Conservation (phyloP, 2,797 vertebrate genomes). For the Sebastes matsubarae region DNA sequence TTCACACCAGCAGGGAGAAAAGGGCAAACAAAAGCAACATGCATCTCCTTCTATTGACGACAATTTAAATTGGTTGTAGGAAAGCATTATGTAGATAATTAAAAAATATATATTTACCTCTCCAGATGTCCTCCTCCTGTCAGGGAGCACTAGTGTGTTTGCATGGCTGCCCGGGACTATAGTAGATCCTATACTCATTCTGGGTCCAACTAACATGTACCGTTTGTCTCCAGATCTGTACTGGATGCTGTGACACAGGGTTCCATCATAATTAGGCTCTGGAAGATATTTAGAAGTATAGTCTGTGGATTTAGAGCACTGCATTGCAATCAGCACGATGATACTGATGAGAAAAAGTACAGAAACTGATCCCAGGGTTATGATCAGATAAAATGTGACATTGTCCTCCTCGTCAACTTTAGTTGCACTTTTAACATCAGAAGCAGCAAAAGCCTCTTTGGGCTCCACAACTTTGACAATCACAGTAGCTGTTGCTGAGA, state of each 20-base stretch:
- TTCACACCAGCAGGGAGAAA: not conserved
- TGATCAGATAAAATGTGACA: conserved; percentile 60
- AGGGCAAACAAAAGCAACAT: not conserved
- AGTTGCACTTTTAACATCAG: conserved; percentile 80
- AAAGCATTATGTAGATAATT: not conserved
- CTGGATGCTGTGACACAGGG: conserved; percentile 75
- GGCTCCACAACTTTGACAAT: conserved; percentile 62
- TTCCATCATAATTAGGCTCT: conserved; percentile 64
- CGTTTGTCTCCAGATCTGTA: conserved; percentile 78
- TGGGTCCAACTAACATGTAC: conserved; percentile 78
- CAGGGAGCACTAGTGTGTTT: conserved; percentile 62
- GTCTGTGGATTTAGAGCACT: conserved; percentile 65
- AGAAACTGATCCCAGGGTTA: conserved; percentile 66
- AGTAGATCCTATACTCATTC: conserved; percentile 76
- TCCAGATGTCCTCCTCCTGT: conserved; percentile 8
- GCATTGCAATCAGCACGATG: conserved; percentile 63
- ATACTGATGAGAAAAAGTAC: conserved; percentile 66
- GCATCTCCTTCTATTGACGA: not conserved
- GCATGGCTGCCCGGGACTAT: conserved; percentile 65
- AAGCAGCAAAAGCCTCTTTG: conserved; percentile 75
- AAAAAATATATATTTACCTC: conserved; percentile 59
- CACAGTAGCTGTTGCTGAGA: conserved; percentile 61
- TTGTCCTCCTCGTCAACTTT: conserved; percentile 67
- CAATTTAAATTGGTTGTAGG: not conserved
- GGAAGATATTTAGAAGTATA: conserved; percentile 60